These are phyloP conservation scores for Agriotes lineatus DNA, from an alignment of 2,888 invertebrate genomes.

Conservation along the genomic window DNA sequence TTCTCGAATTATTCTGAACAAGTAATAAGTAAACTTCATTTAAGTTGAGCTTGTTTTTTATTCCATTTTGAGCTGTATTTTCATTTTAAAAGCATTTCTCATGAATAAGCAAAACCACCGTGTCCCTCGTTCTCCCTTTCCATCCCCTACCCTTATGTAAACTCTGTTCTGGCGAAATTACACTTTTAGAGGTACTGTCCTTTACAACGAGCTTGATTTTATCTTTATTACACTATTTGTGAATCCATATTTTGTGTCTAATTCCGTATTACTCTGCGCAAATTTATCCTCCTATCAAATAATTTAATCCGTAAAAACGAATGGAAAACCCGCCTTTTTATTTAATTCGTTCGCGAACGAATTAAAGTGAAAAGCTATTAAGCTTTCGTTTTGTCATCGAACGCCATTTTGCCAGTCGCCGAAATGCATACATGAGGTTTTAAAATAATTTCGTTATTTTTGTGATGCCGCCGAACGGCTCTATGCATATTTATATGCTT, in stretches of 20 bases:
- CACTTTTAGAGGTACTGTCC: constrained; percentile 57
- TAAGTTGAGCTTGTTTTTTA: constrained; percentile 62
- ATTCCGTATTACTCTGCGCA: constrained; percentile 34
- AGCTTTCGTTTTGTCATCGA: constrained; percentile 16
- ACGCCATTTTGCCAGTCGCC: not conserved
- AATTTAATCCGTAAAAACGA: constrained; percentile 27
- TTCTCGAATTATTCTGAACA: constrained; percentile 59
- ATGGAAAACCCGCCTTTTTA: constrained; percentile 9
- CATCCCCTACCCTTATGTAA: constrained; percentile 56
- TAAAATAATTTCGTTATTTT: constrained; percentile 27
- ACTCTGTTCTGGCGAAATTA: constrained; percentile 60
- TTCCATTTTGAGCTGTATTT: constrained; percentile 63
- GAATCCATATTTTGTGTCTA: constrained; percentile 44
- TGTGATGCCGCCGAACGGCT: not conserved
- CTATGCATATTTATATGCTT: constrained; percentile 17
- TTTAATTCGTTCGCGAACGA: constrained; percentile 15
- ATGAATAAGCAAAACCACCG: constrained; percentile 64
- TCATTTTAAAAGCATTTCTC: constrained; percentile 64
- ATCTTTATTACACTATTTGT: constrained; percentile 57
- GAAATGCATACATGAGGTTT: constrained; percentile 7
- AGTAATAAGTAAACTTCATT: constrained; percentile 63
- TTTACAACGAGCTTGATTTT: constrained; percentile 57
- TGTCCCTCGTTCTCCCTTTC: constrained; percentile 52
- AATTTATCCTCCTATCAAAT: constrained; percentile 37
- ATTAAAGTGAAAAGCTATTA: constrained; percentile 23